Percentiles rank a stretch among this genome's conserved stretches.
phyloP scores from a whole-genome alignment of 2,888 invertebrate genomes.

The Schizaphis graminum region DNA sequence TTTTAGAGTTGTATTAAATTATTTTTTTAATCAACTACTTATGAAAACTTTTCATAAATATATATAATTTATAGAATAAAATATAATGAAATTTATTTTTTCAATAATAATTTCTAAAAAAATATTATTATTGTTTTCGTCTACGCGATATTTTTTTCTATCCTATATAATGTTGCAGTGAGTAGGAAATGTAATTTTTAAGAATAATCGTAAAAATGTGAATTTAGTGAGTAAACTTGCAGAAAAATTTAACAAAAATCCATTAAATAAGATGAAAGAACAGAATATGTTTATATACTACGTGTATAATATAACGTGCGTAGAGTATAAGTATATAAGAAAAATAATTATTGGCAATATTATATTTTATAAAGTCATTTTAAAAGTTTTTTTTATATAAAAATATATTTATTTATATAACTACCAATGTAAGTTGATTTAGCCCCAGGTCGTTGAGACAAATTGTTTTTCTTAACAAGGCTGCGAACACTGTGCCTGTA shows the following conservation, averaged over 20 bases:
- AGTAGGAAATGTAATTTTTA: not conserved
- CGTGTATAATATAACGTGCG: not conserved
- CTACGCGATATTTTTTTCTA: not conserved
- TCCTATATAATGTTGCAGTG: not conserved
- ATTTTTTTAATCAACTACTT: not conserved
- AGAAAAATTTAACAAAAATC: not conserved
- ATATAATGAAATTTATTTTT: not conserved
- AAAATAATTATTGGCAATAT: slow-evolving; percentile 18
- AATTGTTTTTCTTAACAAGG: not conserved
- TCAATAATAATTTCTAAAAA: not conserved
- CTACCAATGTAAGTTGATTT: not conserved
- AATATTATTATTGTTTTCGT: not conserved
- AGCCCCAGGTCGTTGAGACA: not conserved
- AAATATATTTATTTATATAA: slow-evolving; percentile 8
- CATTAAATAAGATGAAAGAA: slow-evolving; percentile 39
- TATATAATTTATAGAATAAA: not conserved
- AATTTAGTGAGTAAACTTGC: not conserved
- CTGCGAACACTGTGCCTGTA: not conserved
- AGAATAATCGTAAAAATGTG: not conserved
- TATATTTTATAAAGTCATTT: slow-evolving; percentile 1
- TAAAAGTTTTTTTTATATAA: slow-evolving; percentile 19
- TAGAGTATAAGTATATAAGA: not conserved
- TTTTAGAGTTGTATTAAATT: not conserved
- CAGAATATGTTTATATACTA: not conserved
- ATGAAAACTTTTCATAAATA: not conserved